Conservation (phyloP, 2,888 invertebrate genomes). For the Ichneumon xanthorius region DNA sequence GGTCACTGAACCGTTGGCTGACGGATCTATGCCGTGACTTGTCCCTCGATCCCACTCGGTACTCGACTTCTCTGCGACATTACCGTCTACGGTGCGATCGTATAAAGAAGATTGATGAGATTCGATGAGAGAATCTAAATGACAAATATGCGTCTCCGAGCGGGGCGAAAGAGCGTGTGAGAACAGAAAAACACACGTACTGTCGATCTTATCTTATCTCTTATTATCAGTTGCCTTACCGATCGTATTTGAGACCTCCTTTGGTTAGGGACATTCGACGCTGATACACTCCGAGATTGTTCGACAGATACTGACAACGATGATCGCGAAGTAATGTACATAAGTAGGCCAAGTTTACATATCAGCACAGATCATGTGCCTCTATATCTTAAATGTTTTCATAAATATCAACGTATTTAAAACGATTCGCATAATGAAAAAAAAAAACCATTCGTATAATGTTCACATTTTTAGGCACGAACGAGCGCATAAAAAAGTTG, state of each 20-base stretch:
- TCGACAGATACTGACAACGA: not conserved
- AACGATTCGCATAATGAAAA: not conserved
- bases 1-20: not conserved
- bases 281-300: not conserved
- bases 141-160: not conserved
- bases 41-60: not conserved
- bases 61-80: not conserved
- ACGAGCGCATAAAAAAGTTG: not conserved
- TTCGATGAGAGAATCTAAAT: not conserved
- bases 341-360: not conserved
- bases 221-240: not conserved
- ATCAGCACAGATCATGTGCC: not conserved
- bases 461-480: not conserved
- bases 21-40: not conserved
- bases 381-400: not conserved
- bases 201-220: constrained; percentile 8
- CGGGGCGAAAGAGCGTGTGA: not conserved
- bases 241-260: not conserved
- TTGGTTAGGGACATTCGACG: not conserved
- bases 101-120: not conserved
- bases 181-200: not conserved
- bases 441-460: not conserved
- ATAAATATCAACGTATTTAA: not conserved
- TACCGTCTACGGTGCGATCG: not conserved
- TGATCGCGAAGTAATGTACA: not conserved